A percentile compares a stretch with the other conserved stretches of the same genome.
Conservation (phyloP, 2,113 vertebrate genomes). For the Rhea pennata region DNA sequence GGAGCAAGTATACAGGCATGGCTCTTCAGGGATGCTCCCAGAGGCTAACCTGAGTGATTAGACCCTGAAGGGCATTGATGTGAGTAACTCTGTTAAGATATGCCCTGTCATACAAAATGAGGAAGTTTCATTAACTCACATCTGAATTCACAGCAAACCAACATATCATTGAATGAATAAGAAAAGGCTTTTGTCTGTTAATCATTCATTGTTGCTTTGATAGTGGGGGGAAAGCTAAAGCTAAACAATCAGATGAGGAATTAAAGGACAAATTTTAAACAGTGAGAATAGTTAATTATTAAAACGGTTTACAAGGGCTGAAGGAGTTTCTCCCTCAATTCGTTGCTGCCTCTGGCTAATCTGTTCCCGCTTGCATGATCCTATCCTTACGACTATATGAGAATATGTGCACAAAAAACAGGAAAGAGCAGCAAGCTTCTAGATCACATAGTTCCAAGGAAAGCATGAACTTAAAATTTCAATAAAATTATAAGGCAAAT, state of each 20-base stretch:
- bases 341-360: not conserved
- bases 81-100: not conserved
- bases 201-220: not conserved
- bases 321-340: not conserved
- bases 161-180: not conserved
- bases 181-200: not conserved
- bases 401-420: not conserved
- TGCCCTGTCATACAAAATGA: not conserved
- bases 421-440: not conserved
- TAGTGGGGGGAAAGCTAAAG: not conserved
- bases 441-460: not conserved
- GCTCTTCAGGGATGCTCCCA: not conserved
- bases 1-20: not conserved
- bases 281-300: not conserved
- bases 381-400: not conserved
- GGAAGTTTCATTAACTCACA: not conserved
- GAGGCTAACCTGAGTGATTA: not conserved
- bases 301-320: not conserved
- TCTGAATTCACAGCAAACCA: not conserved
- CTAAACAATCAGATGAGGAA: not conserved
- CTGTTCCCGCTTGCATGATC: not conserved
- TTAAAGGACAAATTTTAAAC: not conserved
- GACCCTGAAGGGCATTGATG: not conserved
- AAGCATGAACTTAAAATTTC: not conserved
- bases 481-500: not conserved